phyloP scores from a whole-genome alignment of 2,797 vertebrate genomes.

The Melanotaenia parkinsoni region DNA sequence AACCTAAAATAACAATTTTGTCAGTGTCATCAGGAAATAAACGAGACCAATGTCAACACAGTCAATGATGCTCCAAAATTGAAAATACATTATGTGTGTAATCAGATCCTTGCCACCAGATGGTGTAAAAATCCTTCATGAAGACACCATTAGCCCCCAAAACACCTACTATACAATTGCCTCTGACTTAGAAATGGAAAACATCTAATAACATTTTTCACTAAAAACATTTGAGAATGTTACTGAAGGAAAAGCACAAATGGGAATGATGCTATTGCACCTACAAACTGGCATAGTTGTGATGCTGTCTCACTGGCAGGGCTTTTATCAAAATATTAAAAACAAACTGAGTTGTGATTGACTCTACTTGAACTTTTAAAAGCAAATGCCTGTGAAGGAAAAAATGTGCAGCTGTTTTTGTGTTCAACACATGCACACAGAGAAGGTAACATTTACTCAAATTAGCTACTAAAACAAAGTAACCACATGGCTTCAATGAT shows the following conservation, averaged over 20 bases:
- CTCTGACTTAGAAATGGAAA: neutral
- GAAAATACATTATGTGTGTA: neutral
- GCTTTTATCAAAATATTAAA: neutral
- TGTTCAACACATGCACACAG: neutral
- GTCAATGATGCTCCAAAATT: neutral
- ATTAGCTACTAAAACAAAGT: neutral
- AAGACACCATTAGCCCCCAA: neutral
- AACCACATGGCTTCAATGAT: too few relatives aligned
- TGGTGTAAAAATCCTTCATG: slow-evolving; percentile 22
- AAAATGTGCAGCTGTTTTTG: neutral
- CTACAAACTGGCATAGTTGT: too few relatives aligned
- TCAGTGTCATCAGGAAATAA: neutral
- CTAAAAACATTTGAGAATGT: neutral
- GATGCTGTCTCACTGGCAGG: neutral
- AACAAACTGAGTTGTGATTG: neutral
- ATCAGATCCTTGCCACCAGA: slow-evolving; percentile 53
- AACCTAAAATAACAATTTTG: neutral
- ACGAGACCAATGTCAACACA: slow-evolving; percentile 1
- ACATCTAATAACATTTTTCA: neutral
- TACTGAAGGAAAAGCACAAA: neutral
- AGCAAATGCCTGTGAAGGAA: neutral
- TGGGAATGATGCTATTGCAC: neutral
- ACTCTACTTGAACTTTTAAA: neutral
- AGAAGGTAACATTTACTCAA: neutral
- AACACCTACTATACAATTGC: neutral